Conservation (phyloP, 1,140 invertebrate genomes). For the Potamilus streckersoni region DNA sequence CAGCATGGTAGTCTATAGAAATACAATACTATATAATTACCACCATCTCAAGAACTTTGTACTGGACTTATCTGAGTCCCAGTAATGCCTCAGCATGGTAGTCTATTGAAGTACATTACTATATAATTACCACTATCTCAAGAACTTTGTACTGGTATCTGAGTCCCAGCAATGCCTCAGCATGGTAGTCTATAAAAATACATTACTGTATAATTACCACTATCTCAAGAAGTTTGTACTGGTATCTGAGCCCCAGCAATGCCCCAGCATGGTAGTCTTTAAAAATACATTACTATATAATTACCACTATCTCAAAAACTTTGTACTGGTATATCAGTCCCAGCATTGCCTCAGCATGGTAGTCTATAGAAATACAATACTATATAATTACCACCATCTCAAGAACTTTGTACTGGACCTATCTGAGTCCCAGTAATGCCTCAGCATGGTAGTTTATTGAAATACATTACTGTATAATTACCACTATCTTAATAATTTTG, state of each 20-base stretch:
- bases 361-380: conserved; percentile 27
- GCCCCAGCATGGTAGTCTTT: conserved; percentile 24
- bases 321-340: conserved; percentile 72
- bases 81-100: too few relatives aligned
- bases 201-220: conserved; percentile 56
- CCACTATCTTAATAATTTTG: conserved; percentile 67
- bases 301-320: conserved; percentile 67
- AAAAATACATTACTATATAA: too few relatives aligned
- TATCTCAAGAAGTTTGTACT: conserved; percentile 69
- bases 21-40: too few relatives aligned
- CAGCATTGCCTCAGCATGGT: conserved; percentile 18
- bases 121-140: conserved; percentile 63
- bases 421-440: too few relatives aligned
- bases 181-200: too few relatives aligned
- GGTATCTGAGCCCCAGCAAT: conserved; percentile 68
- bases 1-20: conserved; percentile 28
- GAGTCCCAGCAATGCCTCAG: background rate
- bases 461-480: conserved; percentile 33
- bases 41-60: too few relatives aligned
- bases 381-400: too few relatives aligned
- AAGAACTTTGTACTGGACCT: conserved; percentile 59
- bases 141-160: conserved; percentile 73
- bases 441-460: too few relatives aligned
- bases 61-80: too few relatives aligned
- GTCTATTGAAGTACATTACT: too few relatives aligned